These are phyloP conservation scores for Stercorarius parasiticus DNA, from an alignment of 2,113 vertebrate genomes.

Conservation along the genomic window DNA sequence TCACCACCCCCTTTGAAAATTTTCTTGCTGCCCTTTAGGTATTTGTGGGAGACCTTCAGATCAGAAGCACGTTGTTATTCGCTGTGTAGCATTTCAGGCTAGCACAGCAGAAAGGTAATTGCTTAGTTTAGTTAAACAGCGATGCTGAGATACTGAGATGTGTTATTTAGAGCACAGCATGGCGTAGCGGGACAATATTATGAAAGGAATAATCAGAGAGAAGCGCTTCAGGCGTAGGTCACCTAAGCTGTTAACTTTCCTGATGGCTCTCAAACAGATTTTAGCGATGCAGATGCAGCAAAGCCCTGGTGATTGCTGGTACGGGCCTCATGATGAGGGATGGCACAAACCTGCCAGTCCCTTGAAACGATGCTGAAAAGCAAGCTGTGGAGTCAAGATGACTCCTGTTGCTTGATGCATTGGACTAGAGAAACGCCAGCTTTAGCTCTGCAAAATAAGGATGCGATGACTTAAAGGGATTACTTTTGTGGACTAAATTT, in stretches of 20 bases:
- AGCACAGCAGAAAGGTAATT: slow-evolving; percentile 22
- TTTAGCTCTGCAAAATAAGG: slow-evolving; percentile 1
- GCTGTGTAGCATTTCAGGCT: neutral
- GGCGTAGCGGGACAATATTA: neutral
- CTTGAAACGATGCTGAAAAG: neutral
- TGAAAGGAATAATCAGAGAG: slow-evolving; percentile 30
- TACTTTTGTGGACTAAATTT: slow-evolving; percentile 22
- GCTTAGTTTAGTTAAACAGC: slow-evolving; percentile 1
- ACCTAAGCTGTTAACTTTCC: neutral
- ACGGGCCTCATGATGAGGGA: neutral
- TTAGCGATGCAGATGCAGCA: neutral
- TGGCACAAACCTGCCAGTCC: neutral
- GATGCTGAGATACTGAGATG: neutral
- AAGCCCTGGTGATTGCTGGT: neutral
- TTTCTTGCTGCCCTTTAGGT: neutral
- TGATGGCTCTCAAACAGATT: neutral
- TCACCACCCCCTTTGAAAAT: neutral
- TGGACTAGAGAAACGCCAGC: neutral
- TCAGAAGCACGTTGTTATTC: neutral
- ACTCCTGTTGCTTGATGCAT: neutral
- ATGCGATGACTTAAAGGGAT: slow-evolving; percentile 15
- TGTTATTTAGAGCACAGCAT: slow-evolving; percentile 34
- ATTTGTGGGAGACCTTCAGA: neutral
- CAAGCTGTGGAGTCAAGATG: neutral
- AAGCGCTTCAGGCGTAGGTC: neutral